These are phyloP conservation scores for Eumeta japonica DNA, from an alignment of 1,140 invertebrate genomes.

Conservation along the genomic window DNA sequence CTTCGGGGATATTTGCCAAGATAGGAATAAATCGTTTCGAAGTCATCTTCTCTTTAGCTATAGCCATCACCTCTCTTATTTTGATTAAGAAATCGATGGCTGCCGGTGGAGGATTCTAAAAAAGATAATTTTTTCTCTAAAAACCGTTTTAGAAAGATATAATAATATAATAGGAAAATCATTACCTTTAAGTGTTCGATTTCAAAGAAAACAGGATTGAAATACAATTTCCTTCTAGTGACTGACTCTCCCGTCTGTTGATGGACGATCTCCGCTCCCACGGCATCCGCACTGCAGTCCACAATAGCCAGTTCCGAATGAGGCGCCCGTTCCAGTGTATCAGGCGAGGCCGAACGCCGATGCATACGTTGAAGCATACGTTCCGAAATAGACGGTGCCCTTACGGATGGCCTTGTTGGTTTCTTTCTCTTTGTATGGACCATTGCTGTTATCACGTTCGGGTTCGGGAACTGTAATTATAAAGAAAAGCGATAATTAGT, in stretches of 20 bases:
- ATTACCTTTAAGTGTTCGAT: conserved; percentile 74
- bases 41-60: conserved; percentile 85
- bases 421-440: conserved; percentile 38
- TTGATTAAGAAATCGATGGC: conserved; percentile 82
- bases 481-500: too few relatives aligned
- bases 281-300: conserved; percentile 32
- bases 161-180: conserved; percentile 3
- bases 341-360: conserved; percentile 42
- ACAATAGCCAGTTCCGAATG: conserved; percentile 42
- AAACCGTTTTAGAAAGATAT: conserved; percentile 3
- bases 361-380: conserved; percentile 30
- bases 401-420: conserved; percentile 27
- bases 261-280: conserved; percentile 18
- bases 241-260: conserved; percentile 27
- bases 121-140: conserved; percentile 18
- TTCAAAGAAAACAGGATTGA: conserved; percentile 87
- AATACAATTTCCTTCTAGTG: conserved; percentile 73
- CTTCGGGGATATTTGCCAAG: conserved; percentile 77
- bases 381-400: conserved; percentile 27
- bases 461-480: conserved; percentile 38
- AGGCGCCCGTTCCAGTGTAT: conserved; percentile 43
- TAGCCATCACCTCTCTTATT: conserved; percentile 82
- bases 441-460: conserved; percentile 39
- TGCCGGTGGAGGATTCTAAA: conserved; percentile 79
- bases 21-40: conserved; percentile 79